Evolutionary conservation across 2,797 vertebrate genomes (phyloP).

Genomic region (Crossoptilon crossoptilon): DNA sequence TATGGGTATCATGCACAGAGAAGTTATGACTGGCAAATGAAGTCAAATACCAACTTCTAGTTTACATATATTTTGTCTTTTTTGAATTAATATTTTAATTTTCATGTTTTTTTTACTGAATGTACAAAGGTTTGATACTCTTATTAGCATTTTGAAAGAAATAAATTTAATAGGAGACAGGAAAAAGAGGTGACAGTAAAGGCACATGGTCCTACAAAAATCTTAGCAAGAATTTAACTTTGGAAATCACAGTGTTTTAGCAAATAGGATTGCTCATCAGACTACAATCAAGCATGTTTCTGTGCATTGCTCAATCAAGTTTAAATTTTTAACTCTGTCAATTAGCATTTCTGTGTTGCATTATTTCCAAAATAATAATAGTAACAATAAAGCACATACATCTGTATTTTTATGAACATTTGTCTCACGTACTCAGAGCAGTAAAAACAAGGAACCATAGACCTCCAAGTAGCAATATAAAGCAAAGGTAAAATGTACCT

Average conservation of each 20-base stretch:
- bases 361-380: not conserved
- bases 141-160: not conserved
- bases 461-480: not conserved
- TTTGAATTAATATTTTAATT: not conserved
- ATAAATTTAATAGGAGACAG: not conserved
- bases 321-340: not conserved
- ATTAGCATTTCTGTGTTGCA: not conserved
- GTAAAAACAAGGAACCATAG: not conserved
- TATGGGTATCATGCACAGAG: not conserved
- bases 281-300: not conserved
- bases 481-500: not conserved
- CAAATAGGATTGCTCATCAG: not conserved
- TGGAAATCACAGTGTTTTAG: not conserved
- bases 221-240: not conserved
- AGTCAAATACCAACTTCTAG: not conserved
- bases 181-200: not conserved
- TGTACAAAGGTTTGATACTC: not conserved
- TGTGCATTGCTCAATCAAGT: not conserved
- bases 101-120: not conserved
- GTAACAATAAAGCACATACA: not conserved
- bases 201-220: not conserved
- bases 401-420: not conserved
- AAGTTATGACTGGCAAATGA: not conserved
- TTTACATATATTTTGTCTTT: not conserved
- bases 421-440: not conserved